These are phyloP conservation scores for Apostichopus californicus DNA, from an alignment of 35 echinoderm and acorn worm species.

Conservation along the genomic window DNA sequence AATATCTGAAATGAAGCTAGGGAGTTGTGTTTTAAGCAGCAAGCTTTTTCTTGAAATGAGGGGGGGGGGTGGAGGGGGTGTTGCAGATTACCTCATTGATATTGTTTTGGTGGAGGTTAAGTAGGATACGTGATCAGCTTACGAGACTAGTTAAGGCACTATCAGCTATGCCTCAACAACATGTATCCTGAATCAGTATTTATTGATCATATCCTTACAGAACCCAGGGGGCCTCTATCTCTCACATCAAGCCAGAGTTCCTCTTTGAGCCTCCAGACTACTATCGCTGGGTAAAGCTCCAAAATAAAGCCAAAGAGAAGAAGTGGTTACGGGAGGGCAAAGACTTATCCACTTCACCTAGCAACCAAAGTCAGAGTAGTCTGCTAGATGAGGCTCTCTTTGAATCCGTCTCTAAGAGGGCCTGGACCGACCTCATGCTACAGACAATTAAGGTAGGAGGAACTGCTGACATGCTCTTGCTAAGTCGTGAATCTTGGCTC, in stretches of 20 bases:
- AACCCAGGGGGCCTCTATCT: slow-evolving; percentile 91
- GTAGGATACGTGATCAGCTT: too few relatives aligned
- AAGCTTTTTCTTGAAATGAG: too few relatives aligned
- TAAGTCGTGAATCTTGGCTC: too few relatives aligned
- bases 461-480: too few relatives aligned
- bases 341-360: slow-evolving; percentile 50
- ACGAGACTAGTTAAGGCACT: too few relatives aligned
- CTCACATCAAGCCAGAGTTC: slow-evolving; percentile 93
- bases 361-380: slow-evolving; percentile 51
- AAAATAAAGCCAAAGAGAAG: slow-evolving; percentile 72
- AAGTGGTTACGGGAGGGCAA: slow-evolving; percentile 63
- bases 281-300: slow-evolving; percentile 84
- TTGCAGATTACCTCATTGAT: too few relatives aligned
- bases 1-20: too few relatives aligned
- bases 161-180: too few relatives aligned
- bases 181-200: too few relatives aligned
- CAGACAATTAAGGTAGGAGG: slow-evolving; percentile 86
- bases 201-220: slow-evolving; percentile 36
- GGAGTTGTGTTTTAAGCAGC: too few relatives aligned
- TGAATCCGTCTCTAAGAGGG: slow-evolving; percentile 96
- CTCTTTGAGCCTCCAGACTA: slow-evolving; percentile 95
- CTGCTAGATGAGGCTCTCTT: slow-evolving; percentile 79
- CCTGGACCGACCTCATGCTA: slow-evolving; percentile 93
- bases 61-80: too few relatives aligned
- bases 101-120: too few relatives aligned